Percentiles rank a stretch among this genome's conserved stretches.
These are phyloP conservation scores for Myotis findleyi DNA, from an alignment of 2,797 vertebrate species.

Conservation along the genomic window DNA sequence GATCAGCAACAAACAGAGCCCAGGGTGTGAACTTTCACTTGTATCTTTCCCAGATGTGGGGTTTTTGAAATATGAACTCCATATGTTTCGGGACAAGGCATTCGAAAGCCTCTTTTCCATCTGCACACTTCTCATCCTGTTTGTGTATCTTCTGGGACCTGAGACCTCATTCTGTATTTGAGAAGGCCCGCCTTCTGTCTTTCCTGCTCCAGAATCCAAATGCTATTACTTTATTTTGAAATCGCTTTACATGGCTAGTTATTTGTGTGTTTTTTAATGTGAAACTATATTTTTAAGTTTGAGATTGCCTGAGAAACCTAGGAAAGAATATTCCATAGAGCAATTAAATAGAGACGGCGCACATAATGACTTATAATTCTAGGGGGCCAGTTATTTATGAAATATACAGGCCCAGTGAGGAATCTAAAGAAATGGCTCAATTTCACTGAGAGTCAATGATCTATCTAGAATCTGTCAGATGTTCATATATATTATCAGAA, in stretches of 20 bases:
- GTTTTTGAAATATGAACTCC: background rate
- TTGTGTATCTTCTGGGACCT: too few species aligned
- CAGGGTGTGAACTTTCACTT: background rate
- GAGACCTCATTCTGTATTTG: background rate
- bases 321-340: background rate
- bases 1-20: background rate
- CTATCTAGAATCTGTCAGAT: background rate
- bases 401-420: background rate
- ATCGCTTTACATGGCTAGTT: background rate
- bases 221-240: constrained; percentile 14
- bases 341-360: background rate
- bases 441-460: background rate
- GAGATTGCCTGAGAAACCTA: background rate
- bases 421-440: background rate
- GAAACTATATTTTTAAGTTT: background rate
- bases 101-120: too few species aligned
- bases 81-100: too few species aligned
- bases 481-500: background rate
- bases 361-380: background rate
- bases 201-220: background rate
- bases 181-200: background rate
- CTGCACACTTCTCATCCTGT: too few species aligned
- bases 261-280: background rate
- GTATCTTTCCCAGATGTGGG: background rate
- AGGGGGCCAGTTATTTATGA: background rate